A percentile compares a stretch with the other conserved stretches of the same genome.
Conservation (phyloP, 2,113 vertebrate species). For the Fulmarus glacialis region DNA sequence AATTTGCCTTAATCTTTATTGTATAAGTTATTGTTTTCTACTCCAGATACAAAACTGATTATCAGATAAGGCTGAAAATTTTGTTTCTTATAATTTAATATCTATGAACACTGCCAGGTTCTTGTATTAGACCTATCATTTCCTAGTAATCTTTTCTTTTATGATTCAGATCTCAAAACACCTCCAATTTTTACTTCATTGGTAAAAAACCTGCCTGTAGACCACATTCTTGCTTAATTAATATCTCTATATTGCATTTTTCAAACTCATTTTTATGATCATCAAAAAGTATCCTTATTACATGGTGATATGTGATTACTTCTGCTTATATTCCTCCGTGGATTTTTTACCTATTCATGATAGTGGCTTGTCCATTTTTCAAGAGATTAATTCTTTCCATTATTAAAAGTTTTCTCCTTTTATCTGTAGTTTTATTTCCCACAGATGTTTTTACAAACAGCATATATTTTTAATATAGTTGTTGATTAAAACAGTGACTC, state of each 20-base stretch:
- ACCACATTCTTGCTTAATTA: neutral
- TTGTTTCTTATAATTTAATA: neutral
- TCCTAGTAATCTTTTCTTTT: neutral
- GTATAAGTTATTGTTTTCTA: neutral
- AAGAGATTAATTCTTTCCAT: neutral
- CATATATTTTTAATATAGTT: neutral
- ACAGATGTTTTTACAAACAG: neutral
- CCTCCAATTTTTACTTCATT: neutral
- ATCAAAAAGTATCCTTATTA: neutral
- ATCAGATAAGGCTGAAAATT: neutral
- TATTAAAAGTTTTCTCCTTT: neutral
- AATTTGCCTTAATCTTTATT: neutral
- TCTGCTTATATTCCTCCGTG: neutral
- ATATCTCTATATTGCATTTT: neutral
- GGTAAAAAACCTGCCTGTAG: neutral
- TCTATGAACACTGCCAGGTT: neutral
- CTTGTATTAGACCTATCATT: neutral
- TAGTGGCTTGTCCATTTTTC: neutral
- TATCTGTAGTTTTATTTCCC: neutral
- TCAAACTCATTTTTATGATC: neutral
- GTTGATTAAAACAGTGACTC: neutral
- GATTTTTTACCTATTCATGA: neutral
- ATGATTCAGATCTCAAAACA: neutral
- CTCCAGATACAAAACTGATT: neutral
- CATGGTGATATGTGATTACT: neutral